Base-by-base conservation (phyloP, 2,888 invertebrate species). In the Ctena decussata region DNA sequence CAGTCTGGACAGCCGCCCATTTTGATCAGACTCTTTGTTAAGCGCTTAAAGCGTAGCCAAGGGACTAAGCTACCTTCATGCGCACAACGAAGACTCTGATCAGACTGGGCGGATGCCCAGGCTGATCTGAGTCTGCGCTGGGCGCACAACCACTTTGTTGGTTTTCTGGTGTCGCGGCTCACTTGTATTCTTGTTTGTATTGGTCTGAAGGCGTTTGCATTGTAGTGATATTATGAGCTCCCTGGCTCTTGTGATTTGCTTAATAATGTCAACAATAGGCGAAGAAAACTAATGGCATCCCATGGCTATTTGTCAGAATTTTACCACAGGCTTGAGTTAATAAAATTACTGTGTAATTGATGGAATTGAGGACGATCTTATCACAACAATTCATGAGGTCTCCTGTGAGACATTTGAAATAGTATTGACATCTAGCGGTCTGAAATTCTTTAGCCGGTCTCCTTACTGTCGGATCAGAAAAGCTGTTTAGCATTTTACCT, bases 331-430 rank as follows among this genome's bases (percentile, higher is more conserved):
- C 30, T 60, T 24, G 65, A 77, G 35, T 70, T 79, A 79, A 79
- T 79, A 46, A 71, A 79, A 44, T 79, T 79, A 57, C 70, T 5
- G 39, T 21, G 72, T 72, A 71, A 79, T 72, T 79, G 71, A 71
- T 72, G 24, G 15, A 79, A 79, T 37, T 53, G 72, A 32, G 12
- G 79, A 53, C 53, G 71, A 79, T 71, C 53, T 46, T 57, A 79
- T 79, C 71, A 65, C 65, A 39, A 65, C 41, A 65, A 30, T 57
- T 41, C 27, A 32, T 35, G 18, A 35, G 39, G 65, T 65, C 65
- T 65, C 65, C 11, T 35, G 18, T 65, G 65, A 65, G 35, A 35
- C 65, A 65, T 65, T 35, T 35, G 65, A 35, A 65, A 65, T 65
- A 3, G 21, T n/a, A 35, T n/a, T 65, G 65, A 65, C 65, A 65